Evolutionary conservation across 2,888 invertebrate species (phyloP), one percentile per base, ranked within the genome.

Genomic region (Athalia rosae): DNA sequence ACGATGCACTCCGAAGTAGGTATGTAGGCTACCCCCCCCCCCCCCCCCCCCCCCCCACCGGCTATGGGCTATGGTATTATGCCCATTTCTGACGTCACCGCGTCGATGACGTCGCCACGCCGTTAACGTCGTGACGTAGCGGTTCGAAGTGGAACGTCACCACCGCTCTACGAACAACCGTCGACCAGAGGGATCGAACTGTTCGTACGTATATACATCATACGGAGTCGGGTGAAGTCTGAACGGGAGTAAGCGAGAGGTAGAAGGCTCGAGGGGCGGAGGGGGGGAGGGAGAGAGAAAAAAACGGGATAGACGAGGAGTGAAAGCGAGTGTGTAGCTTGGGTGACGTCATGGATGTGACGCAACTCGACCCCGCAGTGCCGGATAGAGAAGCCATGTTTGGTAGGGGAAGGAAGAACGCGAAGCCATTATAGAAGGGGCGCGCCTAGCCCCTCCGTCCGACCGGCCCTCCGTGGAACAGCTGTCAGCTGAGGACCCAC

Each of bases 391-490:
- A 82, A 89, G 89, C 89, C 89, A 89, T 89, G 84, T 88, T 88
- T 89, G 71, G 88, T 86, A 86, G 87, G 89, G 88, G 89, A 87
- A 89, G 87, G 89, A 88, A 88, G 89, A 88, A 89, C 89, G 89
- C 88, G 90, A 88, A 89, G 90, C 89, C 89, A 89, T 89, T 89
- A 89, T 89, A 89, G 89, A 89, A 89, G 89, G 89, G 89, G 89
- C 89, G 89, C 89, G 89, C 89, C 89, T 89, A 89, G 89, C 88
- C 89, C 89, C 89, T 89, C 89, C 89, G 87, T 85, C 89, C 88
- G 87, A 86, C 87, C 89, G 88, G 88, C 89, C 89, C 89, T 89
- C 89, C 88, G 87, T 87, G 86, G 87, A 89, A 89, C 90, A 89
- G 89, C 89, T 89, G 89, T 89, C 89, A 89, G 89, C 87, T 88